Evolutionary conservation across 2,888 invertebrate species (phyloP).

Genomic region (Xylophagus ater): DNA sequence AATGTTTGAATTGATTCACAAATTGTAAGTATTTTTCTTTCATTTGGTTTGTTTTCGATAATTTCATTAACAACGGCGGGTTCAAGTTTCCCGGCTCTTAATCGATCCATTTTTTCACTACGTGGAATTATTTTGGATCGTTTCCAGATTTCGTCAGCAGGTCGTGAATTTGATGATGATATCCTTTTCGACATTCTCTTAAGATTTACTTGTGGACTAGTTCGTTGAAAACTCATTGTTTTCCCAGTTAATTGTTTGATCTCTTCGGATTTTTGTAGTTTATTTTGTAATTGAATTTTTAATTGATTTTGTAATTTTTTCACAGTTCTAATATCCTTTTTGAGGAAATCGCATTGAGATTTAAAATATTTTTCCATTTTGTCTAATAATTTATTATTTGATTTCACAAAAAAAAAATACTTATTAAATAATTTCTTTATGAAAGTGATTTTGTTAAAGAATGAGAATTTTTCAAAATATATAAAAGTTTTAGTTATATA

Average conservation of each 20-base stretch:
- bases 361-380: too few relatives aligned
- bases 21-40: background rate
- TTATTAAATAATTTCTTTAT: too few relatives aligned
- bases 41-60: background rate
- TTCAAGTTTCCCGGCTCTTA: too few relatives aligned
- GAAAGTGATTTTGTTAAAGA: too few relatives aligned
- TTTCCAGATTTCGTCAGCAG: background rate
- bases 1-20: conserved; percentile 4
- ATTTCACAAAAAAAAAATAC: too few relatives aligned
- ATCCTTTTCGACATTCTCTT: background rate
- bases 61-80: too few relatives aligned
- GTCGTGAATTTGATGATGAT: background rate
- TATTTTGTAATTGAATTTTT: conserved; percentile 1
- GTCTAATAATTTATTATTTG: too few relatives aligned
- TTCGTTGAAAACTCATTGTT: too few relatives aligned
- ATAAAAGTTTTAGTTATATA: too few relatives aligned
- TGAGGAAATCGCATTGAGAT: conserved; percentile 5
- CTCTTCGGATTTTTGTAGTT: background rate
- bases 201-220: background rate
- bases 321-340: conserved; percentile 2
- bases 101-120: background rate
- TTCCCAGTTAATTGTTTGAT: too few relatives aligned
- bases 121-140: background rate
- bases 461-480: too few relatives aligned
- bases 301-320: conserved; percentile 2